Base-by-base conservation (phyloP, 2,888 invertebrate species). In the Parnassius apollo region DNA sequence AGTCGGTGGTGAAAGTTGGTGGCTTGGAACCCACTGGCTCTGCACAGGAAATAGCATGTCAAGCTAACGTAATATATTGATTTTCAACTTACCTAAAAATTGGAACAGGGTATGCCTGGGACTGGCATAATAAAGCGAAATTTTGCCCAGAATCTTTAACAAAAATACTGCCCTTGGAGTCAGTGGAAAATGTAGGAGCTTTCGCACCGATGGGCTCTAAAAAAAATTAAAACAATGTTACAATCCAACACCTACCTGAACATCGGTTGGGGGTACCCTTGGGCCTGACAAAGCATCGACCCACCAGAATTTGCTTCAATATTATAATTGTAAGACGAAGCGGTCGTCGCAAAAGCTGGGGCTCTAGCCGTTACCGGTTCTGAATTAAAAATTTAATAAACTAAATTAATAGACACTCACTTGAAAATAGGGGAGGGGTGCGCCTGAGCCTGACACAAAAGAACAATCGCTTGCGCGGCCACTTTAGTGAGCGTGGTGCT, bases 381-480 rank as follows among this genome's bases (percentile, higher is more conserved):
- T 92, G 78, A 77, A 81, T 81, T 76, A 79, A 78, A 82, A 73
- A 76, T 44, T 42, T 48, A 70, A 60, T 56, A 61, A 62, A 68
- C 57, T 60, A 65, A 71, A 69, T 70, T 69, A 75, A 69, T 65
- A 57, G 64, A 61, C 69, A 87, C 92, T 91, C 93, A 95, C 95
- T 94, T 94, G 93, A 94, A 95, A 74, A 88, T 78, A 65, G 95
- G 95, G 75, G 94, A 88, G 69, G 95, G 95, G 75, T 93, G 93
- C 66, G 93, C 94, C 85, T 95, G 95, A 60, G 95, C 95, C 77
- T 94, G 94, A 82, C 95, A 95, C 66, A 94, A 91, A 65, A 95
- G 85, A 72, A 92, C 93, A 76, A 94, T 92, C 70, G 89, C 90
- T 75, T 93, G 91, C 58, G 84, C 83, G 62, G 86, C 81, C 62